Conservation (phyloP, 1,140 invertebrate genomes). For the Rhyzopertha dominica region DNA sequence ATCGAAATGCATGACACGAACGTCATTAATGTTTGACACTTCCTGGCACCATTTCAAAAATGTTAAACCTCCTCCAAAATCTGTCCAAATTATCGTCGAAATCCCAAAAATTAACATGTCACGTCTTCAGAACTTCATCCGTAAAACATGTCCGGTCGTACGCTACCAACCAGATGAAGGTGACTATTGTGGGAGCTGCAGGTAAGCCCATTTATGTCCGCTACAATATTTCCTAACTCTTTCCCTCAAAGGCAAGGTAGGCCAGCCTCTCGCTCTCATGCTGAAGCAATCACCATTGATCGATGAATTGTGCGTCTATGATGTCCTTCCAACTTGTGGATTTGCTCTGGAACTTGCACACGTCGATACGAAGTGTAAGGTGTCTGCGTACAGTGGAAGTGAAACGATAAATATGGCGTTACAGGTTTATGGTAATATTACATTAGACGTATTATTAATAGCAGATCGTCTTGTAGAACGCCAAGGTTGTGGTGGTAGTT, state of each 20-base stretch:
- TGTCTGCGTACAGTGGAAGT: constrained; percentile 51
- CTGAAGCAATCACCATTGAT: constrained; percentile 56
- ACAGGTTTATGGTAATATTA: constrained; percentile 28
- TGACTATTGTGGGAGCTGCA: constrained; percentile 29
- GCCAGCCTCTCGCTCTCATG: constrained; percentile 51
- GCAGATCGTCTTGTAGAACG: constrained; percentile 38
- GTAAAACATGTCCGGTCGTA: too few relatives aligned
- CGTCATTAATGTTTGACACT: too few relatives aligned
- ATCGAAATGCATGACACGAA: too few relatives aligned
- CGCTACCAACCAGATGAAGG: constrained; percentile 31
- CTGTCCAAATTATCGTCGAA: too few relatives aligned
- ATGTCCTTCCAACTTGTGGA: constrained; percentile 47
- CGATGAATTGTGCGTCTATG: constrained; percentile 57
- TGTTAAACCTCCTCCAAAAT: too few relatives aligned
- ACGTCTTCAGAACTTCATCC: too few relatives aligned
- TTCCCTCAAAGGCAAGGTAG: constrained; percentile 33
- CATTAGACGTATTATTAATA: neutral
- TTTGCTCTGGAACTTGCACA: constrained; percentile 56
- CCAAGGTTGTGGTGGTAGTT: constrained; percentile 53
- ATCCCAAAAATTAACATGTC: too few relatives aligned
- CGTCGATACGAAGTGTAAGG: constrained; percentile 59
- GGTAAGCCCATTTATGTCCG: constrained; percentile 13
- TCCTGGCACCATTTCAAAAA: too few relatives aligned
- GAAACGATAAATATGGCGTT: constrained; percentile 43
- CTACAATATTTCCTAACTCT: neutral